Conservation (phyloP, 1,140 invertebrate species). For the Eupeodes corollae region DNA sequence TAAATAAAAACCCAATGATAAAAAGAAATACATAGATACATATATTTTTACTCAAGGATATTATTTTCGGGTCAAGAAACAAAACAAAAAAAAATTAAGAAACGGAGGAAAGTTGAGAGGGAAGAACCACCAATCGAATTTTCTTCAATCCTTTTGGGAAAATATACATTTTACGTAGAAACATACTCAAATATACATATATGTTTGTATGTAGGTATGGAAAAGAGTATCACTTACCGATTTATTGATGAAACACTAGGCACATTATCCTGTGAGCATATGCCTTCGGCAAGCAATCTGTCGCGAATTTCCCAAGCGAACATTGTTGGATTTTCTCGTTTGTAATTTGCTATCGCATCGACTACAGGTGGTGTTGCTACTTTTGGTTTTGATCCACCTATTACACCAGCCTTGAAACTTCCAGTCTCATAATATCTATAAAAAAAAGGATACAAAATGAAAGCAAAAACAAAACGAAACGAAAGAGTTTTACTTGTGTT, state of each 20-base stretch:
- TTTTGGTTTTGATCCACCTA: conserved; percentile 98
- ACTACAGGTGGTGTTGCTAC: conserved; percentile 97
- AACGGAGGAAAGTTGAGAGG: too few species aligned
- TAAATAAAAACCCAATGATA: too few species aligned
- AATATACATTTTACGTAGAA: too few species aligned
- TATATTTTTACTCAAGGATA: too few species aligned
- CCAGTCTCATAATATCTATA: conserved; percentile 95
- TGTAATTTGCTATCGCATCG: conserved; percentile 96
- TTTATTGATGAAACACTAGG: conserved; percentile 98
- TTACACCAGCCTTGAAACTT: conserved; percentile 96
- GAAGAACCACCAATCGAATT: too few species aligned
- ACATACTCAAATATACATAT: too few species aligned
- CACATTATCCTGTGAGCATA: conserved; percentile 97
- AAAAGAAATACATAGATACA: too few species aligned
- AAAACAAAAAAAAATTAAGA: too few species aligned
- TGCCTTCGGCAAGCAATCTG: conserved; percentile 86
- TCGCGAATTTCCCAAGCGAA: conserved; percentile 99
- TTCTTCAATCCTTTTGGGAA: too few species aligned
- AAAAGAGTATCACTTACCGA: conserved; percentile 59
- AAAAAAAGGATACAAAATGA: conserved; percentile 4
- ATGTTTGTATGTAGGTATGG: too few species aligned
- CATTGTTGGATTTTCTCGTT: conserved; percentile 98
- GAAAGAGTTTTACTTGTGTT: too few species aligned
- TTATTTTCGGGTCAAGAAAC: too few species aligned
- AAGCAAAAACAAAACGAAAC: neutral